Evolutionary conservation across 2,113 vertebrate species (phyloP).

Genomic region (Vidua chalybeata): DNA sequence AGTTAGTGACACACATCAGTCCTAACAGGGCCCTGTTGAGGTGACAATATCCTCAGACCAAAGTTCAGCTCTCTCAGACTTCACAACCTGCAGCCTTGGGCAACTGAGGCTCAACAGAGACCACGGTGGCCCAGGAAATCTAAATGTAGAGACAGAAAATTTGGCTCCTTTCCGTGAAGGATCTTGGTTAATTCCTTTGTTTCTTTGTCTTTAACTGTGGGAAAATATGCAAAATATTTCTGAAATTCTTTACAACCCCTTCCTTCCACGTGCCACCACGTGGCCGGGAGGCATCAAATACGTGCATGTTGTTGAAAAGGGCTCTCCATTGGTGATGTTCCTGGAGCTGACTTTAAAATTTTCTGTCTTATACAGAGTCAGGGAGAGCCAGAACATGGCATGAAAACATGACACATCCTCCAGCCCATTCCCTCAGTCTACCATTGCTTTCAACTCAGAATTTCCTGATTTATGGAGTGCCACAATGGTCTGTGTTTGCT

Average conservation of each 20-base stretch:
- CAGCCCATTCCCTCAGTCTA: background rate
- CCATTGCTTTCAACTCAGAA: background rate
- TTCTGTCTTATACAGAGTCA: background rate
- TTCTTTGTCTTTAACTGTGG: background rate
- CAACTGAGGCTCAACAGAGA: background rate
- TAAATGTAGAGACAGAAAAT: background rate
- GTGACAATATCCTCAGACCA: background rate
- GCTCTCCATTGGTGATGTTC: background rate
- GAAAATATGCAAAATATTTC: background rate
- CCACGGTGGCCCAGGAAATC: background rate
- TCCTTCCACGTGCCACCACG: fast-evolving
- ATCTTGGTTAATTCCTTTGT: background rate
- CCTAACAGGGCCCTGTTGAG: background rate
- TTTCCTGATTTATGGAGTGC: background rate
- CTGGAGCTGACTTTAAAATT: background rate
- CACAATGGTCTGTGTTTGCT: background rate
- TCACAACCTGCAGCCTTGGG: background rate
- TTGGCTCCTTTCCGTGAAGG: background rate
- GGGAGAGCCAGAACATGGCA: background rate
- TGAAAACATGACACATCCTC: fast-evolving
- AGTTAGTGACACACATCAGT: background rate
- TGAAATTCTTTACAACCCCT: background rate
- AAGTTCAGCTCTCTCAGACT: background rate
- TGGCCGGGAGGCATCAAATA: background rate
- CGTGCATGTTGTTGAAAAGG: background rate